Evolutionary conservation across 1,140 invertebrate species (phyloP).

Genomic region (Papilio helenus): DNA sequence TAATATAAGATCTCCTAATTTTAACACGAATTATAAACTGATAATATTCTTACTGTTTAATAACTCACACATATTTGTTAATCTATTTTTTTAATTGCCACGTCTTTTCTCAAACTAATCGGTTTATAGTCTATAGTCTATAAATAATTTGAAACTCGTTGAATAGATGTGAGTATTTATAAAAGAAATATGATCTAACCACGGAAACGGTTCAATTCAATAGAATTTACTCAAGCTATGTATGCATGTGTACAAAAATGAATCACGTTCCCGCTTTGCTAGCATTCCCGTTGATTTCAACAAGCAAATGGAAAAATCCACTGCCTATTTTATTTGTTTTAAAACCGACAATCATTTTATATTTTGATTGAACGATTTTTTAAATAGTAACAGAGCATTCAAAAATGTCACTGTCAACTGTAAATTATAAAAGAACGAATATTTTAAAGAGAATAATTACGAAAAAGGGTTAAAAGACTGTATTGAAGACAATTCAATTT

Average conservation of each 20-base stretch:
- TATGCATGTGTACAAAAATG: not conserved
- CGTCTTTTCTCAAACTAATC: too few species aligned
- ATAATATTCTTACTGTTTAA: too few species aligned
- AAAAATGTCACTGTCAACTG: not conserved
- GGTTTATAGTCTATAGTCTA: too few species aligned
- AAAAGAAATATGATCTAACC: conserved; percentile 3
- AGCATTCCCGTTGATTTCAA: conserved; percentile 19
- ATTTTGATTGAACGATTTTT: conserved; percentile 8
- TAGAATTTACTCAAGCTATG: not conserved
- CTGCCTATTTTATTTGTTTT: conserved; percentile 5
- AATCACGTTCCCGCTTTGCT: conserved; percentile 10
- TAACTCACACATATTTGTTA: too few species aligned
- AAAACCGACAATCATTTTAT: conserved; percentile 26
- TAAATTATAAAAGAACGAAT: too few species aligned
- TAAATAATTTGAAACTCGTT: not conserved
- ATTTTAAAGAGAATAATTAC: too few species aligned
- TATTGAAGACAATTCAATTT: too few species aligned
- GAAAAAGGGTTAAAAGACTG: too few species aligned
- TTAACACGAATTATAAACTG: too few species aligned
- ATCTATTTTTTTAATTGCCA: too few species aligned
- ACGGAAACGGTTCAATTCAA: not conserved
- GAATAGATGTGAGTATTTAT: not conserved
- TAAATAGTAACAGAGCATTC: not conserved
- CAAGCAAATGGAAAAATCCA: conserved; percentile 17
- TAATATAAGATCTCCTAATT: too few species aligned